Evolutionary conservation across 2,888 invertebrate genomes (phyloP), one percentile per base, ranked within the genome.

Genomic region (Polydrusus tereticollis): DNA sequence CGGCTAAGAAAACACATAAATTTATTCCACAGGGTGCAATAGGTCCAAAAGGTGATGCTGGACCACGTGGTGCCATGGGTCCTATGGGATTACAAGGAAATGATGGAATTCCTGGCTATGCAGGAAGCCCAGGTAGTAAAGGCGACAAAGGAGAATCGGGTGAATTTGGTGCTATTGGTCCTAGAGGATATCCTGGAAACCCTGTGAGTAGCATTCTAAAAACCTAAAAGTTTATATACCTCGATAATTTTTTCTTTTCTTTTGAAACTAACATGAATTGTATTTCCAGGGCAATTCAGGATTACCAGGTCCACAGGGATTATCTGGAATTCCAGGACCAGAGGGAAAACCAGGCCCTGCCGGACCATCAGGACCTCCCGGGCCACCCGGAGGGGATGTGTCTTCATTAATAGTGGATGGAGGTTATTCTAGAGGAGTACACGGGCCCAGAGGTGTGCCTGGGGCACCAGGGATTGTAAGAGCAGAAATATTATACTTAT

Each of bases 391-490:
- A 1, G 83, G 85, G 33, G 41, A 77, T 73, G 62, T 82, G 79
- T 73, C 81, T 67, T 71, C 77, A 76, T 58, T 79, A 80, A 59
- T 77, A 73, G 72, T 78, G 12, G 80, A 79, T 45, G 70, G 71
- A 33, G 57, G 75, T 36, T 73, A 77, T 52, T 58, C 72, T 72
- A 87, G 87, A 18, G 90, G 87, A 50, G 81, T 85, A 3, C 81
- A 83, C 67, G 89, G 89, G 41, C 86, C 87, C 1, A 84, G 88
- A 79, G 91, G 91, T 55, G 82, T 86, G 41, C 88, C 89, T 8
- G 91, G 90, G 29, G 82, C 85, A 12, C 83, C 87, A 36, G 89
- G 89, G 77, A 82, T 87, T 80, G 89, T 88, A 81, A 85, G 85
- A 80, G 64, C 41, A 21, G 29, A 52, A 20, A 26, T 14, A 38